Base-by-base conservation (phyloP, 1,140 invertebrate species). In the Panagrolaimus sp. region DNA sequence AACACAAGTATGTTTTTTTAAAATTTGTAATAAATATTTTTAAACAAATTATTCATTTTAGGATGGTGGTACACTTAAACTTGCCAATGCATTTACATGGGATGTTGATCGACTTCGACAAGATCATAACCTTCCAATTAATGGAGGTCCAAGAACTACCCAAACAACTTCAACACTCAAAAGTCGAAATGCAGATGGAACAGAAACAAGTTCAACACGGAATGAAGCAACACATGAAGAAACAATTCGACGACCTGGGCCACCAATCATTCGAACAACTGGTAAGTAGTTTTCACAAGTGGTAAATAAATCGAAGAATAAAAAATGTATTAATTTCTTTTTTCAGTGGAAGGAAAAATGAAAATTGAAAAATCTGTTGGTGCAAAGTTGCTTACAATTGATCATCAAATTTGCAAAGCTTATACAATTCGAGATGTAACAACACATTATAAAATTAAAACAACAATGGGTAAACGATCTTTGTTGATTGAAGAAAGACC, bases 311-410 rank as follows among this genome's bases (percentile, higher is more conserved):
- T n/a, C n/a, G n/a, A n/a, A n/a, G n/a, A n/a, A n/a, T n/a, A n/a
- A n/a, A n/a, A n/a, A n/a, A n/a, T n/a, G n/a, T n/a, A n/a, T n/a
- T n/a, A n/a, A n/a, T n/a, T n/a, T n/a, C n/a, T n/a, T n/a, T n/a
- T n/a, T n/a, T n/a, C 74, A 42, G 74, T 76, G 9, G 74, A 76
- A 67, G 74, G 74, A 11, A 78, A 70, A 67, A 47, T 76, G 45
- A 74, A 78, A 68, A 78, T 78, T 67, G 76, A 76, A 51, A 76
- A 76, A 63, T 69, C 67, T 23, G 74, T 76, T 20, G 74, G 74
- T 11, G 16, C 76, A 13, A 42, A 78, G 31, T 51, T 75, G 23
- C 9, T 47, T 13, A 61, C 45, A 46, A 64, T 76, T 44, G 74
- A 76, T 25, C 72, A 76, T 44, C 61, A 63, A 43, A 68, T 78